Conservation (phyloP, 2,888 invertebrate species). For the Drosophila multiciliata region DNA sequence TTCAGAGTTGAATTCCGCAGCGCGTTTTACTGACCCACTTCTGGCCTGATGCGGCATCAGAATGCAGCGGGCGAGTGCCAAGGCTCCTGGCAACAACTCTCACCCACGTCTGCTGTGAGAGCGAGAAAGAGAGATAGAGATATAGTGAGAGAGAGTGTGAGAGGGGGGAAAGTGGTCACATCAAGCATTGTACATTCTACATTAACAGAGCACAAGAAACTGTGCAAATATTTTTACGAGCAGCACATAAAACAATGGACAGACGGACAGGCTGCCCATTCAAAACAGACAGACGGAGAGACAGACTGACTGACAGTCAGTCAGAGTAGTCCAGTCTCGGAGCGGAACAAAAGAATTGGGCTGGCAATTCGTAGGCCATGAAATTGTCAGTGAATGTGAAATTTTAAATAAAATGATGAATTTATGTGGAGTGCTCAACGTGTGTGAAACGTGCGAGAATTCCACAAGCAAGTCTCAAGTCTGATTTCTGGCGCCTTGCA, state of each 20-base stretch:
- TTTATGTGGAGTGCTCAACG: slow-evolving; percentile 62
- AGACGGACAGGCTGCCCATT: slow-evolving; percentile 18
- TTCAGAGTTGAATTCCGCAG: slow-evolving; percentile 45
- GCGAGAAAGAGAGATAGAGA: background rate
- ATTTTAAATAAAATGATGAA: slow-evolving; percentile 78
- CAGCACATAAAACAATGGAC: slow-evolving; percentile 60
- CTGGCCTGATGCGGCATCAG: slow-evolving; percentile 59
- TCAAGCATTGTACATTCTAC: slow-evolving; percentile 45
- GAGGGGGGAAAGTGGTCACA: slow-evolving; percentile 15
- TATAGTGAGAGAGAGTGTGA: no score
- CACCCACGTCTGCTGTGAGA: slow-evolving; percentile 48
- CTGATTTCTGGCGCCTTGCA: slow-evolving; percentile 40
- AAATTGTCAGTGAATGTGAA: slow-evolving; percentile 78
- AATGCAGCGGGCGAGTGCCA: slow-evolving; percentile 57
- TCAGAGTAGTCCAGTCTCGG: slow-evolving; percentile 21
- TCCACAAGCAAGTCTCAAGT: slow-evolving; percentile 46
- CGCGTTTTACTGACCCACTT: slow-evolving; percentile 75
- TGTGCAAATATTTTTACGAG: slow-evolving; percentile 73
- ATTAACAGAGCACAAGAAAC: slow-evolving; percentile 62
- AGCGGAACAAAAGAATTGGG: slow-evolving; percentile 53
- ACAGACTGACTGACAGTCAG: slow-evolving; percentile 2
- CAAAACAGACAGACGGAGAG: slow-evolving; percentile 6
- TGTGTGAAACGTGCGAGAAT: slow-evolving; percentile 72
- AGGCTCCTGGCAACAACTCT: slow-evolving; percentile 72
- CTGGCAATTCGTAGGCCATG: slow-evolving; percentile 64